Percentiles rank a stretch among this genome's conserved stretches.
Evolutionary conservation across 2,888 invertebrate genomes (phyloP).

Genomic region (Polyploca ridens): DNA sequence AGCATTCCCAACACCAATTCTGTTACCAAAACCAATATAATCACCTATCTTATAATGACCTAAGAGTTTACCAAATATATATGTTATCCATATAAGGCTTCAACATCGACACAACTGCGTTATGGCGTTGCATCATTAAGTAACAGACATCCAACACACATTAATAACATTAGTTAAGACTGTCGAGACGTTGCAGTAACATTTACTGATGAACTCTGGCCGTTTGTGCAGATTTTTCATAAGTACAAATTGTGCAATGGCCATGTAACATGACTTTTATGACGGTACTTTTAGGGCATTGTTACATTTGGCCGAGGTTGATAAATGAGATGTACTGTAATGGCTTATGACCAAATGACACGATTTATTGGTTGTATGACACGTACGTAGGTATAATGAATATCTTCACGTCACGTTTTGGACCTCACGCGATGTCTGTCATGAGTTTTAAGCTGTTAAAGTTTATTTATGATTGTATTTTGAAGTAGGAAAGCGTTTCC

Average conservation of each 20-base stretch:
- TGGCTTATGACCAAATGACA: not conserved
- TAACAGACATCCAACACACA: constrained; percentile 2
- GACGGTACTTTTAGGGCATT: constrained; percentile 6
- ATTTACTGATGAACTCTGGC: constrained; percentile 38
- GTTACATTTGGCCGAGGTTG: not conserved
- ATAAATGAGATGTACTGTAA: constrained; percentile 1
- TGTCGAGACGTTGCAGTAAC: constrained; percentile 26
- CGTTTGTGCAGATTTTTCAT: constrained; percentile 26
- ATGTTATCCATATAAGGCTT: not conserved
- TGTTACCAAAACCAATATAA: no score
- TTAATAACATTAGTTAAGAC: constrained; percentile 21
- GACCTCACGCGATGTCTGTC: not conserved
- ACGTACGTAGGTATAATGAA: constrained; percentile 2
- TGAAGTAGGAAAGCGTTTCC: no score
- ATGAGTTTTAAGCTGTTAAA: not conserved
- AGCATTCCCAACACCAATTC: no score
- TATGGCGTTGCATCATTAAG: not conserved
- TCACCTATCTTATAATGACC: no score
- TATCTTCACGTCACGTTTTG: constrained; percentile 9
- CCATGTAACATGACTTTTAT: constrained; percentile 16
- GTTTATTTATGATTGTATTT: not conserved
- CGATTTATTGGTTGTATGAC: constrained; percentile 4
- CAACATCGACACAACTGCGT: not conserved
- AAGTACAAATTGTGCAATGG: constrained; percentile 32
- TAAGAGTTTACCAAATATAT: not conserved